Percentiles rank a stretch among this genome's conserved stretches.
These are phyloP conservation scores for Nylanderia fulva DNA, from an alignment of 1,140 invertebrate species.

Conservation along the genomic window DNA sequence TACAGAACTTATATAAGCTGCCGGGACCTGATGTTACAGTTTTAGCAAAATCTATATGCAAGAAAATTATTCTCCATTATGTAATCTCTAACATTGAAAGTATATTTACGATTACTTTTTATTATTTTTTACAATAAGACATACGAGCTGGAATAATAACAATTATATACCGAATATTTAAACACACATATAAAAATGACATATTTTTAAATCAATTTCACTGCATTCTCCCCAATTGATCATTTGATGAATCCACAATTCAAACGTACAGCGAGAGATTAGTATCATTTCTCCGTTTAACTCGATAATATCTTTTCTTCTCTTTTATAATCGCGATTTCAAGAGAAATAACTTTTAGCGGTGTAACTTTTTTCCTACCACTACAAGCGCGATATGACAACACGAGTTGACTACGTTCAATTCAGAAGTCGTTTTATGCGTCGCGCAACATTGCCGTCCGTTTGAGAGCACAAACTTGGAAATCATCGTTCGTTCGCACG, in stretches of 20 bases:
- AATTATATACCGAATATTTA: neutral
- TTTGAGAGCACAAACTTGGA: slow-evolving; percentile 48
- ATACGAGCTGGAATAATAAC: neutral
- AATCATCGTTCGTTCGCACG: slow-evolving; percentile 51
- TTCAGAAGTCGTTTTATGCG: slow-evolving; percentile 40
- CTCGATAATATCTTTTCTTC: neutral
- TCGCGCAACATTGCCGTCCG: slow-evolving; percentile 6
- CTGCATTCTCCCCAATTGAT: neutral
- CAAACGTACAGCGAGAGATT: neutral
- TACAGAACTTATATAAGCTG: slow-evolving; percentile 35
- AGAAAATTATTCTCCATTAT: neutral
- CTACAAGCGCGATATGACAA: slow-evolving; percentile 4
- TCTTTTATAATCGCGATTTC: neutral
- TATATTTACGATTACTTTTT: neutral
- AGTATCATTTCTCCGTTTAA: neutral
- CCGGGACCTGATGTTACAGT: slow-evolving; percentile 15
- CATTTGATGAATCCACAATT: neutral
- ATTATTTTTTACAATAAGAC: neutral
- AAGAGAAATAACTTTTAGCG: slow-evolving; percentile 13
- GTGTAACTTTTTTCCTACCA: neutral
- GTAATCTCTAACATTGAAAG: neutral
- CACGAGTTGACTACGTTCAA: slow-evolving; percentile 32
- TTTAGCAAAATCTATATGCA: neutral
- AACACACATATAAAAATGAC: neutral
- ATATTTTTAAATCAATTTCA: neutral